These are phyloP conservation scores for Syngnathus scovelli DNA, from an alignment of 2,113 vertebrate genomes.

Conservation along the genomic window DNA sequence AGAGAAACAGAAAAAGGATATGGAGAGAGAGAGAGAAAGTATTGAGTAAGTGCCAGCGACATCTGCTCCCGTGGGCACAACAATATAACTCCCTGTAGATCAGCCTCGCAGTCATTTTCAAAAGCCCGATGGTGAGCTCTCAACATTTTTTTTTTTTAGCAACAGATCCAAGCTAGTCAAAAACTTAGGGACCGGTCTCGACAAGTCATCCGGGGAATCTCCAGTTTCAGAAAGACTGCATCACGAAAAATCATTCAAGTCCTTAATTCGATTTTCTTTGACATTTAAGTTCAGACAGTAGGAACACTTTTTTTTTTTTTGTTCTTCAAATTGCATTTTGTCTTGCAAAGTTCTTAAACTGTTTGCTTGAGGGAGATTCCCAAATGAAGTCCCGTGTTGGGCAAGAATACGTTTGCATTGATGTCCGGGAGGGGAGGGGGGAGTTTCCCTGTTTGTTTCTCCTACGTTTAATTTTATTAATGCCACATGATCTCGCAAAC, in stretches of 20 bases:
- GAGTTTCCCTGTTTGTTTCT: not conserved
- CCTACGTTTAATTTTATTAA: slow-evolving; percentile 6
- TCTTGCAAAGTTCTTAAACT: not conserved
- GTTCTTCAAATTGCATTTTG: not conserved
- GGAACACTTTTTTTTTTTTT: not conserved
- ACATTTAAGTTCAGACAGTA: not conserved
- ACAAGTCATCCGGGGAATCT: not conserved
- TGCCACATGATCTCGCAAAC: slow-evolving; percentile 16
- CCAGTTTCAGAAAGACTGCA: too few relatives aligned
- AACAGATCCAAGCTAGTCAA: too few relatives aligned
- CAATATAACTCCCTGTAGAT: slow-evolving; percentile 69
- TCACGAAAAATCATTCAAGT: too few relatives aligned
- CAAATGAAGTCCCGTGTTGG: not conserved
- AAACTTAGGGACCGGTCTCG: too few relatives aligned
- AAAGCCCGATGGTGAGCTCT: slow-evolving; percentile 12
- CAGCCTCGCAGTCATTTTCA: slow-evolving; percentile 51
- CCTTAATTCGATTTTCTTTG: not conserved
- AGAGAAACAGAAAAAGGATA: slow-evolving; percentile 36
- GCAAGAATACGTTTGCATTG: not conserved
- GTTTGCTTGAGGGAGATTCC: not conserved
- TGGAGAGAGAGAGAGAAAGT: slow-evolving; percentile 58
- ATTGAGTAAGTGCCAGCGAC: slow-evolving; percentile 69
- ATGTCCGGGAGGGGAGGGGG: not conserved
- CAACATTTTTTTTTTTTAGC: not conserved
- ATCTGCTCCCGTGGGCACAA: slow-evolving; percentile 75